A percentile compares a stretch with the other conserved stretches of the same genome.
Conservation (phyloP, 2,888 invertebrate genomes). For the Andrena fulva region DNA sequence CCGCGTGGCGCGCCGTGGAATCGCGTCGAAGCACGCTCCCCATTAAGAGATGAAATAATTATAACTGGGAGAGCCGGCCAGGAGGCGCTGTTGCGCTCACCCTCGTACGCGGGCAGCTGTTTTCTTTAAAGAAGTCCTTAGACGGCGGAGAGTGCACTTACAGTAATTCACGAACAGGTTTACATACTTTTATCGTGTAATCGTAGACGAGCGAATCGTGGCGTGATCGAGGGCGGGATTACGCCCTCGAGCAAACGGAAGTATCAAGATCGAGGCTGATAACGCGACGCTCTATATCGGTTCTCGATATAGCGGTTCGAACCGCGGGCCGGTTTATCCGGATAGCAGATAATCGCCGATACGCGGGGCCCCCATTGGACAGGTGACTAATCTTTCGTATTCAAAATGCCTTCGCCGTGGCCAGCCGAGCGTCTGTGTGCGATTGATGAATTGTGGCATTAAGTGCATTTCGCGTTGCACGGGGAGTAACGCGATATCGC, state of each 20-base stretch:
- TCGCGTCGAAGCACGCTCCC: slow-evolving; percentile 36
- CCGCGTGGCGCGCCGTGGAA: slow-evolving; percentile 24
- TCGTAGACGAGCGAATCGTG: slow-evolving; percentile 70
- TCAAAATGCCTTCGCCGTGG: slow-evolving; percentile 71
- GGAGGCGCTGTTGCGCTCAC: background rate
- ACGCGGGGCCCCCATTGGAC: slow-evolving; percentile 75
- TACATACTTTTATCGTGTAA: slow-evolving; percentile 70
- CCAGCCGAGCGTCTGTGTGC: slow-evolving; percentile 31
- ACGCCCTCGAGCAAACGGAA: slow-evolving; percentile 74
- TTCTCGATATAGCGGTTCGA: slow-evolving; percentile 75
- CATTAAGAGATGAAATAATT: slow-evolving; percentile 58
- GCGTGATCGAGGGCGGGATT: slow-evolving; percentile 72
- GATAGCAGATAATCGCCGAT: slow-evolving; percentile 79
- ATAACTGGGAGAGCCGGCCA: slow-evolving; percentile 24
- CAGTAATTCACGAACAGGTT: slow-evolving; percentile 74
- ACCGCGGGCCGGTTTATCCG: slow-evolving; percentile 80
- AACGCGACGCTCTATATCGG: slow-evolving; percentile 77
- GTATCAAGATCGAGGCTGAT: slow-evolving; percentile 79
- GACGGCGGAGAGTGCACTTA: slow-evolving; percentile 33
- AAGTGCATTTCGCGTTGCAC: slow-evolving; percentile 46
- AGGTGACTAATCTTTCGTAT: slow-evolving; percentile 82
- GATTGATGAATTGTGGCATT: slow-evolving; percentile 63
- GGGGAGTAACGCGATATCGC: slow-evolving; percentile 53
- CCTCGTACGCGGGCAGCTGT: background rate
- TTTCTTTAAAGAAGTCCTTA: slow-evolving; percentile 32